phyloP scores from a whole-genome alignment of 37 sponge, comb jelly and placozoan genomes.

The Theonella swinhoei region DNA sequence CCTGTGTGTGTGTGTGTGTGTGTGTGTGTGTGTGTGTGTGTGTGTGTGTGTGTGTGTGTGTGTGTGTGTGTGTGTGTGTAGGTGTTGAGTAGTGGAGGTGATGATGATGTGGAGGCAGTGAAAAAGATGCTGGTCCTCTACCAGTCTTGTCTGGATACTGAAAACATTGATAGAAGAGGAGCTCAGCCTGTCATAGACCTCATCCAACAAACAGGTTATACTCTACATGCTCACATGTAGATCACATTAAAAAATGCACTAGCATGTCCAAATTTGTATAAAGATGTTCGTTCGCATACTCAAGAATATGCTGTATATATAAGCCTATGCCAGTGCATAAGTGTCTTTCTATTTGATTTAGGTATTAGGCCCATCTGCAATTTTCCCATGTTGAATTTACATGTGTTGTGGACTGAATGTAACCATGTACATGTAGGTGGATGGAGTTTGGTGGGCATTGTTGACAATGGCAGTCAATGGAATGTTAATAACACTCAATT shows the following conservation, averaged over 20 bases:
- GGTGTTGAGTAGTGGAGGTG: constrained; percentile 16
- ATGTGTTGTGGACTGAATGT: no score
- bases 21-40: no score
- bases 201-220: constrained; percentile 32
- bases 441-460: constrained; percentile 1
- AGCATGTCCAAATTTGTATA: no score
- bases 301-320: no score
- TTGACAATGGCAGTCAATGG: background rate
- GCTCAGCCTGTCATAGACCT: constrained; percentile 31
- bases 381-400: no score
- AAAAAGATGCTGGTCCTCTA: constrained; percentile 28
- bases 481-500: constrained; percentile 34
- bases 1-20: no score
- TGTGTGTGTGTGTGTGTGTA: background rate
- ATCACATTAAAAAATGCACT: background rate
- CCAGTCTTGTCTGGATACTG: constrained; percentile 40
- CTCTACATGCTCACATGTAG: background rate
- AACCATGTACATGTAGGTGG: no score
- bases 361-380: no score
- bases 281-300: no score
- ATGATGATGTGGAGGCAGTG: constrained; percentile 40
- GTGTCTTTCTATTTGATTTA: no score
- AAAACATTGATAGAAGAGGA: constrained; percentile 13
- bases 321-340: no score
- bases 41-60: background rate